phyloP scores from a whole-genome alignment of 2,113 vertebrate species.

The Neotoma lepida region DNA sequence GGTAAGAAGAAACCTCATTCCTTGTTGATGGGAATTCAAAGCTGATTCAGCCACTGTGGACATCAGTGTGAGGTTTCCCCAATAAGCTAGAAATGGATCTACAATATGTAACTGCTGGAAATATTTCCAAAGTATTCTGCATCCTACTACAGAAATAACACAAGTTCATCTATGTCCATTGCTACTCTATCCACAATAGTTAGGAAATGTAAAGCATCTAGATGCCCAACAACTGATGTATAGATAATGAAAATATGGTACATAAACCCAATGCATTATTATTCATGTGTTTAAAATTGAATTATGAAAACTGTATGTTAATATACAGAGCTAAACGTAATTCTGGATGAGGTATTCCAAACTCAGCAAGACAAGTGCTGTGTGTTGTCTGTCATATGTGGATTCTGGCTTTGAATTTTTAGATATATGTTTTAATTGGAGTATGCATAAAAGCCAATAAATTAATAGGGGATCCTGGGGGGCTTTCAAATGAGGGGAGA shows the following conservation, averaged over 20 bases:
- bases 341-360: neutral
- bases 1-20: neutral
- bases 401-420: neutral
- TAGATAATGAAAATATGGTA: neutral
- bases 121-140: neutral
- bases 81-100: neutral
- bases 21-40: neutral
- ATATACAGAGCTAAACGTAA: neutral
- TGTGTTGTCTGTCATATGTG: neutral
- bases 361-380: neutral
- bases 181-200: neutral
- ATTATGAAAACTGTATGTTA: neutral
- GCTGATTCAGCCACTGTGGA: neutral
- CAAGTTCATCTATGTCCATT: neutral
- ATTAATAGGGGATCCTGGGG: accelerated
- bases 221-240: neutral
- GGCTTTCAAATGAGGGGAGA: neutral
- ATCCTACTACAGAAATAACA: neutral
- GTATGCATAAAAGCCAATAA: too few species aligned
- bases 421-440: neutral
- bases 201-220: neutral
- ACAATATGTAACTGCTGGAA: neutral
- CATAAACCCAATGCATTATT: too few species aligned
- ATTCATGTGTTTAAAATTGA: neutral
- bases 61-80: neutral